These are phyloP conservation scores for Tetranychus piercei DNA, from an alignment of 2,888 invertebrate genomes.

Conservation along the genomic window DNA sequence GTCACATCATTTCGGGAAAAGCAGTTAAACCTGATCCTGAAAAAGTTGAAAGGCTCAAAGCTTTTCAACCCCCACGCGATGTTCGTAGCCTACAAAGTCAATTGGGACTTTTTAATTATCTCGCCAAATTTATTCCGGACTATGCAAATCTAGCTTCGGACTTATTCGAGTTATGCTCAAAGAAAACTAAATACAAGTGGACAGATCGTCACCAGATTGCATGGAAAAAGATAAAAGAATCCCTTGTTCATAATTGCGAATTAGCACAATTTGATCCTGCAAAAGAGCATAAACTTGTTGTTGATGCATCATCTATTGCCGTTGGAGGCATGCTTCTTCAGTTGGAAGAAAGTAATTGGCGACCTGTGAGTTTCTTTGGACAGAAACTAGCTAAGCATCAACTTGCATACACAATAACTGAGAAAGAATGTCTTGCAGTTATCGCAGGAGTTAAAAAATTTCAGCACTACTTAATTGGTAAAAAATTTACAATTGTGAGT, in stretches of 20 bases:
- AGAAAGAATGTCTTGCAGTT: neutral
- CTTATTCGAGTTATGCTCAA: neutral
- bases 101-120: neutral
- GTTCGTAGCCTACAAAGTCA: neutral
- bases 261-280: neutral
- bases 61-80: neutral
- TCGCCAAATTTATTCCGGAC: neutral
- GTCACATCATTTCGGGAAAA: neutral
- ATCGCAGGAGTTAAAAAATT: neutral
- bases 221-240: neutral
- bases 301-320: neutral
- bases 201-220: neutral
- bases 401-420: neutral
- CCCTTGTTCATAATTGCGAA: neutral
- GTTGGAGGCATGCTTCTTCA: neutral
- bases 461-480: neutral
- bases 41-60: neutral
- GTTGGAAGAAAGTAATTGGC: neutral
- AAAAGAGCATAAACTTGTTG: neutral
- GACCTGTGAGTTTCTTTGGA: neutral
- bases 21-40: neutral
- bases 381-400: constrained; percentile 28
- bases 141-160: neutral
- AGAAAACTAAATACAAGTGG: neutral
- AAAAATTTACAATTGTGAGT: neutral